Percentiles rank a stretch among this genome's conserved stretches.
These are phyloP conservation scores for Bugulina stolonifera DNA, from an alignment of 2,888 invertebrate species.

Conservation along the genomic window DNA sequence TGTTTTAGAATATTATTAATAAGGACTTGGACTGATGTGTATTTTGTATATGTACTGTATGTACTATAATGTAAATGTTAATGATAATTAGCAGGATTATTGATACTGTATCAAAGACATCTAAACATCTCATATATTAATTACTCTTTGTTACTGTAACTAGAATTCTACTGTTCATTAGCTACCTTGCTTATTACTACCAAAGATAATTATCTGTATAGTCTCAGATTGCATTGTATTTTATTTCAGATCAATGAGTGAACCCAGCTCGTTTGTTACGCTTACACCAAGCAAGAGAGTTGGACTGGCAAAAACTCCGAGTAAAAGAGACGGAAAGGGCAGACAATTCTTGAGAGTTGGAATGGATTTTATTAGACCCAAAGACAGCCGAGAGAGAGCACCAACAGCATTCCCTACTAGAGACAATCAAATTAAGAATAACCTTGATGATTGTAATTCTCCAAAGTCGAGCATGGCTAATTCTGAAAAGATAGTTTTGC, in stretches of 20 bases:
- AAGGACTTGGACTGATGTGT: too few relatives aligned
- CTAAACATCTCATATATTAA: not conserved
- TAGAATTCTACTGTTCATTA: not conserved
- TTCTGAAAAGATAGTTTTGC: not conserved
- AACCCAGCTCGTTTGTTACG: slow-evolving; percentile 1
- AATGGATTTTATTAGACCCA: slow-evolving; percentile 19
- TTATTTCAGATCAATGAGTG: slow-evolving; percentile 17
- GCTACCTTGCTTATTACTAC: not conserved
- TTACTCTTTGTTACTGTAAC: not conserved
- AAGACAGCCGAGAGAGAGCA: not conserved
- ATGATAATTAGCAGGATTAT: not conserved
- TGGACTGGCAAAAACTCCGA: not conserved
- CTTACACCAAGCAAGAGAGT: not conserved
- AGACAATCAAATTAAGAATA: slow-evolving; percentile 7
- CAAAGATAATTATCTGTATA: not conserved
- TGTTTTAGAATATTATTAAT: too few relatives aligned
- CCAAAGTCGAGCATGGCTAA: not conserved
- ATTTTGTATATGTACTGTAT: not conserved
- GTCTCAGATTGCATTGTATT: too few relatives aligned
- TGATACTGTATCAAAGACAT: not conserved
- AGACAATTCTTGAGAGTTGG: slow-evolving; percentile 1
- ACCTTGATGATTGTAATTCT: not conserved
- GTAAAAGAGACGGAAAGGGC: not conserved
- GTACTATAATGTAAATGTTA: not conserved
- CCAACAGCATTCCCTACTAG: not conserved